These are phyloP conservation scores for Halocaridina rubra DNA, from an alignment of 2,888 invertebrate species.

Conservation along the genomic window DNA sequence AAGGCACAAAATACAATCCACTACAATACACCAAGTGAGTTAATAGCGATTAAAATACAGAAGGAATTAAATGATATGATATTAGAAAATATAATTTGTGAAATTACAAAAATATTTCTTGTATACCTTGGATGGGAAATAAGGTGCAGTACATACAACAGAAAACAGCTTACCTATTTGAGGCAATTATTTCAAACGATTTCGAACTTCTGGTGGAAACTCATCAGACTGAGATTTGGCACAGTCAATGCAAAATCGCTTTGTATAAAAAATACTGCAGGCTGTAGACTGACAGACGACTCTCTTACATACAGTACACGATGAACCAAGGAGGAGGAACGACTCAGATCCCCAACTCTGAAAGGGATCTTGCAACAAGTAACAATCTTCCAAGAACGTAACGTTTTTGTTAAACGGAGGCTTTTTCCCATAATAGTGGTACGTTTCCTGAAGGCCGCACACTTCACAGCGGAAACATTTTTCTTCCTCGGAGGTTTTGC, in stretches of 20 bases:
- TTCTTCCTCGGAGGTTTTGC: slow-evolving; percentile 63
- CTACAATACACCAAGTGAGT: too few species aligned
- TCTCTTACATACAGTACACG: slow-evolving; percentile 78
- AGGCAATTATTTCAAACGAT: slow-evolving; percentile 74
- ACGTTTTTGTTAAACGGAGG: slow-evolving; percentile 81
- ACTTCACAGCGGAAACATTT: slow-evolving; percentile 75
- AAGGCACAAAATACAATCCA: too few species aligned
- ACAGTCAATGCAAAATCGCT: slow-evolving; percentile 81
- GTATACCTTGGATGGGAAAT: too few species aligned
- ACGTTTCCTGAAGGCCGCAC: slow-evolving; percentile 78
- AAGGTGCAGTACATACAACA: too few species aligned
- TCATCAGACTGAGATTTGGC: slow-evolving; percentile 73
- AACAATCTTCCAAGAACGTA: slow-evolving; percentile 78
- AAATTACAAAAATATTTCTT: too few species aligned
- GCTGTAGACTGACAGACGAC: slow-evolving; percentile 78
- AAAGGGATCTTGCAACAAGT: slow-evolving; percentile 88
- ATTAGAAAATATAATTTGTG: too few species aligned
- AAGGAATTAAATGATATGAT: too few species aligned
- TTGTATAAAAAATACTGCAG: slow-evolving; percentile 84
- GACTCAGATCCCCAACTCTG: slow-evolving; percentile 77
- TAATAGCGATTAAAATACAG: too few species aligned
- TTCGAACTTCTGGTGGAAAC: slow-evolving; percentile 79
- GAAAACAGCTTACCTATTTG: too few species aligned
- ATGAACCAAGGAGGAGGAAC: slow-evolving; percentile 80
- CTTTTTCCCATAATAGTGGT: slow-evolving; percentile 80